These are phyloP conservation scores for Branchinecta sandiegonensis DNA, from an alignment of 2,888 invertebrate genomes.

Conservation along the genomic window DNA sequence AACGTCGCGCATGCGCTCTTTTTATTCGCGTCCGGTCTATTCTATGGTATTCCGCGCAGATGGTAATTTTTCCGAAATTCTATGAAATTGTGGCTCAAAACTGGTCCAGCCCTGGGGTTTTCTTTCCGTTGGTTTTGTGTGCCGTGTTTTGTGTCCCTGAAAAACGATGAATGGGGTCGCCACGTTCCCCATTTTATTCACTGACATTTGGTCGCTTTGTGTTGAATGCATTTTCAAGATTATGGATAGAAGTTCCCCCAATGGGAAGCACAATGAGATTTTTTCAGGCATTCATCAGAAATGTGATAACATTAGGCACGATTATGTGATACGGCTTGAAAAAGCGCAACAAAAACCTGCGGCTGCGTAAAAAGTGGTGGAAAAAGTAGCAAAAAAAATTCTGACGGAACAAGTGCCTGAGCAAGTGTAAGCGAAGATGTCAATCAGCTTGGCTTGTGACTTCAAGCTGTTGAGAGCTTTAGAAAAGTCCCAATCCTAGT, in stretches of 20 bases:
- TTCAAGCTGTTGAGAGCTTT: too few relatives aligned
- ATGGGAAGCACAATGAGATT: conserved; percentile 13
- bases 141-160: background rate
- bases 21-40: background rate
- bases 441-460: too few relatives aligned
- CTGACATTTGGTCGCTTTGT: conserved; percentile 14
- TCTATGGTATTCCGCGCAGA: background rate
- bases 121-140: conserved; percentile 11
- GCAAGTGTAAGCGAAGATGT: too few relatives aligned
- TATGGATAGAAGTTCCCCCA: conserved; percentile 9
- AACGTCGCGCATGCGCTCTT: conserved; percentile 7
- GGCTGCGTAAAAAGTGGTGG: background rate
- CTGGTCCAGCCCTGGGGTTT: conserved; percentile 15
- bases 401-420: background rate
- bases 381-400: conserved; percentile 7
- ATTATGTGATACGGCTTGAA: conserved; percentile 14
- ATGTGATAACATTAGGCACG: conserved; percentile 9
- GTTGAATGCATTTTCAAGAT: conserved; percentile 13
- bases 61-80: conserved; percentile 6
- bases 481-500: too few relatives aligned
- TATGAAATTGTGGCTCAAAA: conserved; percentile 16
- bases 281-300: conserved; percentile 8
- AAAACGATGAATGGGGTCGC: conserved; percentile 13
- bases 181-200: conserved; percentile 16
- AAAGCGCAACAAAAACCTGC: conserved; percentile 15